Evolutionary conservation across 2,888 invertebrate genomes (phyloP).

Genomic region (Drosophila meridionalis): DNA sequence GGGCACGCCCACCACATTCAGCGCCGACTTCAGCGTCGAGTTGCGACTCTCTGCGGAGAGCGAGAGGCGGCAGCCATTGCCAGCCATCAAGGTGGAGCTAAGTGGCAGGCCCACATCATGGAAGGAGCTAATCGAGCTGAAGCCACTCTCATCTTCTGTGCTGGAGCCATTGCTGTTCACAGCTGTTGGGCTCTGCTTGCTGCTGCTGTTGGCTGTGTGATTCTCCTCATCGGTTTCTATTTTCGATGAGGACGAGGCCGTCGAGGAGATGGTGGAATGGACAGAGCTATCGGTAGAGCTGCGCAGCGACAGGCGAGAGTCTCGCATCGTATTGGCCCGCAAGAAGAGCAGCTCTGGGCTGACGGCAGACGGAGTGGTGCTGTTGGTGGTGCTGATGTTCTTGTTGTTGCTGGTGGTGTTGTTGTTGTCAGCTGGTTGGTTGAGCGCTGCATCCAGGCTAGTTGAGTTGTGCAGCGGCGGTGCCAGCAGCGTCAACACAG

Average conservation of each 20-base stretch:
- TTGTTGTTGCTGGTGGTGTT: background rate
- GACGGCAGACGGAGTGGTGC: conserved; percentile 28
- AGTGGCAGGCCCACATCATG: conserved; percentile 91
- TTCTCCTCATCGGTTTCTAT: conserved; percentile 84
- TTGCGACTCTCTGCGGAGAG: conserved; percentile 80
- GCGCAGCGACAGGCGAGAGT: conserved; percentile 84
- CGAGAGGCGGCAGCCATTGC: conserved; percentile 52
- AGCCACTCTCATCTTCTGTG: conserved; percentile 92
- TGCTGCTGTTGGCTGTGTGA: conserved; percentile 32
- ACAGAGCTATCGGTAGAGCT: conserved; percentile 85
- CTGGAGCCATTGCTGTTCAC: conserved; percentile 72
- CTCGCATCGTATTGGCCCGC: conserved; percentile 83
- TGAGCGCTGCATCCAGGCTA: conserved; percentile 40
- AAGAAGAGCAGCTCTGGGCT: conserved; percentile 82
- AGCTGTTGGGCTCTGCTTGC: conserved; percentile 47
- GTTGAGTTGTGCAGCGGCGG: conserved; percentile 71
- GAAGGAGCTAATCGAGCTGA: conserved; percentile 93
- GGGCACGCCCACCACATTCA: conserved; percentile 81
- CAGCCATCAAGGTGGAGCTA: conserved; percentile 74
- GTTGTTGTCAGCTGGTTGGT: conserved; percentile 13
- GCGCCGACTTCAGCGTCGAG: conserved; percentile 81
- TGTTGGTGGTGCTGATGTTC: conserved; percentile 10
- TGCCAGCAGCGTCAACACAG: conserved; percentile 55
- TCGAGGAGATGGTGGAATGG: conserved; percentile 84
- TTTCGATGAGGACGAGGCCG: conserved; percentile 81